Evolutionary conservation across 2,888 invertebrate genomes (phyloP), one percentile per base, ranked within the genome.

Genomic region (Tachina grossa): DNA sequence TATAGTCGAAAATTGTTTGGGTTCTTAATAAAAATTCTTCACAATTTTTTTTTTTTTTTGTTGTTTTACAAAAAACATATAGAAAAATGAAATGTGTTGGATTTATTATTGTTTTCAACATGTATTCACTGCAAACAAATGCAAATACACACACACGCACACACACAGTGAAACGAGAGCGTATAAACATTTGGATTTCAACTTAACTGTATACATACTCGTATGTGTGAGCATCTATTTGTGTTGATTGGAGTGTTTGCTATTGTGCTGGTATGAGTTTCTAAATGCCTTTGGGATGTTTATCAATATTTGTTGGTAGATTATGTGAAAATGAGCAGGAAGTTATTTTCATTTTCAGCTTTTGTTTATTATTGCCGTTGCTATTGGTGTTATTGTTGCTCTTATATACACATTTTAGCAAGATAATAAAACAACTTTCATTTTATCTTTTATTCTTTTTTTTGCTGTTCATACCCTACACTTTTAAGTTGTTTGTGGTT

Each of bases 261-360:
- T 74, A 11, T 57, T 76, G 39, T 76, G 13, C 45, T 31, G 31
- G 72, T 69, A 71, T 71, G 65, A 43, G 51, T 80, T 80, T 76
- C 79, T 31, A 80, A 83, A 85, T 83, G 85, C 85, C 85, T 83
- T 83, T 76, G 85, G 83, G 85, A 85, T 79, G 85, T 85, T 75
- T 85, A 85, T 85, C 85, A 85, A 85, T 85, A 83, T 85, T 83
- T 83, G 83, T 66, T 83, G 76, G 85, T 31, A 85, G 83, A 85
- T 85, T 85, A 85, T 83, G 85, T 83, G 85, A 85, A 85, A 85
- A 85, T 83, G 85, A 85, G 85, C 83, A 85, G 85, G 85, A 85
- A 85, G 85, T 85, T 85, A 83, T 85, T 85, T 83, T 83, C 76
- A 72, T 80, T 85, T 83, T 83, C 59, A 72, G 71, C 41, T 82